Evolutionary conservation across 2,888 invertebrate genomes (phyloP).

Genomic region (Cybosia mesomella): DNA sequence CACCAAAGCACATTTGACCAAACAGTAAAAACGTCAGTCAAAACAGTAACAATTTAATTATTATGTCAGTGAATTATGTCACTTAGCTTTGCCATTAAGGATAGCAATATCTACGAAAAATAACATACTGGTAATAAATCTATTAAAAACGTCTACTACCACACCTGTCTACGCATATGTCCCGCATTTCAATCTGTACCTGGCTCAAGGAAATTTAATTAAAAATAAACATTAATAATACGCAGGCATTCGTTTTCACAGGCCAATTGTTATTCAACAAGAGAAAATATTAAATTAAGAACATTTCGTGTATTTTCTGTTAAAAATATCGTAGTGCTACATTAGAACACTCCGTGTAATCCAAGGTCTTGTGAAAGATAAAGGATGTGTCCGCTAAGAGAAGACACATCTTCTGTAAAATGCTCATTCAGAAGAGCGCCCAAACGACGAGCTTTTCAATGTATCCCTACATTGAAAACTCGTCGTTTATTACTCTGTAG

Average conservation of each 20-base stretch:
- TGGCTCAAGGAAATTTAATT: slow-evolving; percentile 48
- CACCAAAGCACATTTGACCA: too few relatives aligned
- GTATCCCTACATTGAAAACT: too few relatives aligned
- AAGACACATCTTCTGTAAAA: too few relatives aligned
- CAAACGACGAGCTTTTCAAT: too few relatives aligned
- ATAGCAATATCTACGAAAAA: neutral
- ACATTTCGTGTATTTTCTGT: slow-evolving; percentile 29
- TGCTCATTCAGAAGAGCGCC: too few relatives aligned
- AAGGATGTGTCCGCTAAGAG: too few relatives aligned
- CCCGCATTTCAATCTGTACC: neutral
- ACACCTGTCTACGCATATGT: slow-evolving; percentile 6
- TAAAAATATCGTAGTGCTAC: slow-evolving; percentile 7
- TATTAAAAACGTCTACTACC: neutral
- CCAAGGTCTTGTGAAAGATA: neutral
- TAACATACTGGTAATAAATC: slow-evolving; percentile 1
- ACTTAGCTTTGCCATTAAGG: too few relatives aligned
- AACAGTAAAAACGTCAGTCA: too few relatives aligned
- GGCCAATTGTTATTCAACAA: slow-evolving; percentile 32
- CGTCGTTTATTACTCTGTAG: too few relatives aligned
- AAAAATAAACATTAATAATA: slow-evolving; percentile 56
- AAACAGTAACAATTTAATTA: too few relatives aligned
- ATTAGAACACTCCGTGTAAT: neutral
- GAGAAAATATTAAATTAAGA: slow-evolving; percentile 29
- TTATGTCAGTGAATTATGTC: too few relatives aligned
- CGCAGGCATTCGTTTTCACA: slow-evolving; percentile 37